Base-by-base conservation (phyloP, 2,113 vertebrate species). In the Egretta garzetta region DNA sequence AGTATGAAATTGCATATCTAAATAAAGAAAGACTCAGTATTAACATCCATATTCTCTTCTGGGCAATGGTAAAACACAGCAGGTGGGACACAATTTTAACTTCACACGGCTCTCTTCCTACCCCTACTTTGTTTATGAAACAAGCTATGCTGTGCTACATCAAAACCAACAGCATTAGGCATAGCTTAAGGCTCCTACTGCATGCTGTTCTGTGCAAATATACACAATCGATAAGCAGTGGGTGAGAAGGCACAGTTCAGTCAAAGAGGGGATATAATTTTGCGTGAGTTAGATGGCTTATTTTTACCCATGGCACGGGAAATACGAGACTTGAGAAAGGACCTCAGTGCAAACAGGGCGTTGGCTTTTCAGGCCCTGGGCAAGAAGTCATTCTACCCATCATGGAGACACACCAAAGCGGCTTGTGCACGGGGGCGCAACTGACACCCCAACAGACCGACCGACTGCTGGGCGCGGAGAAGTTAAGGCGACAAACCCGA, bases 181-280 rank as follows among this genome's bases (percentile, higher is more conserved):
- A 0, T 3, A 56, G 23, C 43, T 83, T 20, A 12, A 16, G 2
- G 24, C 63, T 83, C 50, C 41, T 22, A 27, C 35, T 23, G 20
- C 11, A 26, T 2, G 1, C n/a, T n/a, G 22, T 12, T 56, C 37
- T 11, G 2, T 12, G 10, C 22, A 2, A 45, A 37, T 4, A 22
- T 2, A 64, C 62, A 10, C 2, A 13, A 43, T 4, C 49, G 35
- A 13, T 2, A 37, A 53, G 4, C 26, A 73, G 53, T 4, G 20
- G 26, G 28, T 0, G 0, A 81, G 7, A 60, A 53, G 21, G 11
- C 6, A 56, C 23, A 14, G 30, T 1, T 70, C 82, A 8, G 33
- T 17, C 47, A 74, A 14, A 49, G 8, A 1, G 0, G 1, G 1
- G 5, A 26, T 4, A 18, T 1, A 14, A 33, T 14, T 33, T 4